Evolutionary conservation across 2,888 invertebrate species (phyloP), one percentile per base, ranked within the genome.

Genomic region (Odontomyia ornata): DNA sequence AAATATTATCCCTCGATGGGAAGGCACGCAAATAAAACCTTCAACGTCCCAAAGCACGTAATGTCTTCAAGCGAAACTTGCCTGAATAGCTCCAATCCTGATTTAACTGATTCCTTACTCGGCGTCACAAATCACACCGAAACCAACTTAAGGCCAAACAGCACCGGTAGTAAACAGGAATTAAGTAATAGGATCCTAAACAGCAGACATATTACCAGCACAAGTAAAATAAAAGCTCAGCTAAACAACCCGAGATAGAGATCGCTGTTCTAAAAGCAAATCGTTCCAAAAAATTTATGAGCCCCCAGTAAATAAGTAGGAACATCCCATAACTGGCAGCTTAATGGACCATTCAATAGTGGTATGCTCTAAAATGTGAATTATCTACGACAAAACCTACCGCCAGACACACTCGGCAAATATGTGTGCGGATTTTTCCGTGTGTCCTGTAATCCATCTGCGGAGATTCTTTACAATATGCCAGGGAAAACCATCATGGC

Each of bases 311-410:
- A 73, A 73, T 73, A 73, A 73, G 73, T 36, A 73, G 73, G 73
- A 60, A 36, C 73, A 73, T 73, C 73, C 73, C 73, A 73, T 73
- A 73, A 73, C 73, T 73, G 73, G 73, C 73, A 73, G 60, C 57
- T 73, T 73, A 73, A 73, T 73, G 73, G 73, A 60, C 73, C 73
- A 60, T 73, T 73, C 73, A 57, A 73, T 73, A 73, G 73, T 73
- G 73, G 43, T 25, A 21, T 43, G 57, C 73, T 73, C 73, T 73
- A 60, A 60, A 73, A 73, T 60, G 73, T 73, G 73, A 73, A 25
- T 73, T 60, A 73, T 73, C 30, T 23, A 43, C 67, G 18, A 25
- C 11, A n/a, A 25, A 23, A 27, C 64, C 7, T 65, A 18, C 18
- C n/a, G 36, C 3, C 36, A 36, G 9, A 36, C 36, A 36, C 9